Evolutionary conservation across 2,797 vertebrate genomes (phyloP).

Genomic region (Tragelaphus oryx): DNA sequence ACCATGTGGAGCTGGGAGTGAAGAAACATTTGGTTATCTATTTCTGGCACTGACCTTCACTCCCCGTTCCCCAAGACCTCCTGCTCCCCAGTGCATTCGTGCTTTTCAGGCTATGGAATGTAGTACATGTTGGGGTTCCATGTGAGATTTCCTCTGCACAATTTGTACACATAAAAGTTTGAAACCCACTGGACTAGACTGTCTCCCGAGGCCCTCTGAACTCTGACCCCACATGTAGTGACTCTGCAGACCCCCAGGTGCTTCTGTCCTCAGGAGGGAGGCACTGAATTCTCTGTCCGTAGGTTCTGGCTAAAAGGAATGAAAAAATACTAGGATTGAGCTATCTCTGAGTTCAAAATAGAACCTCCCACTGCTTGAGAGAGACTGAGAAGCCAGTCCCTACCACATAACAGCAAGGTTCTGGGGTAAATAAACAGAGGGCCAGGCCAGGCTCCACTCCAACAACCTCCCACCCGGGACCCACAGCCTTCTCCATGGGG

Average conservation of each 20-base stretch:
- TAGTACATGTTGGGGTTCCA: neutral
- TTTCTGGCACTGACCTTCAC: neutral
- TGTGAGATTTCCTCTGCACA: neutral
- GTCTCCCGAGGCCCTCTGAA: neutral
- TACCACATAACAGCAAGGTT: neutral
- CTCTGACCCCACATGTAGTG: neutral
- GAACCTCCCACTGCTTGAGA: neutral
- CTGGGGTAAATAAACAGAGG: constrained; percentile 31
- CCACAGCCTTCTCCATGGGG: neutral
- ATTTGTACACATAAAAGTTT: neutral
- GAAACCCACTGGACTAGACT: neutral
- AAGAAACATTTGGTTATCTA: neutral
- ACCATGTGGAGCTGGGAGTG: neutral
- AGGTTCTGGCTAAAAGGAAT: neutral
- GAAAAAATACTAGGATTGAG: constrained; percentile 14
- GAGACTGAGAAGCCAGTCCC: constrained; percentile 18
- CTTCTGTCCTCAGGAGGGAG: neutral
- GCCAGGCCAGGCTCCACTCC: neutral
- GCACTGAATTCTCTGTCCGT: neutral
- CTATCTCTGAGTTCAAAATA: constrained; percentile 41
- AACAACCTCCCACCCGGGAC: neutral
- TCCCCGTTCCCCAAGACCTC: neutral
- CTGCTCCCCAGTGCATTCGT: neutral
- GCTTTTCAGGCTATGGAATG: neutral
- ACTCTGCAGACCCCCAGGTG: neutral